phyloP scores from a whole-genome alignment of 2,797 vertebrate genomes.

The Liasis olivaceus region DNA sequence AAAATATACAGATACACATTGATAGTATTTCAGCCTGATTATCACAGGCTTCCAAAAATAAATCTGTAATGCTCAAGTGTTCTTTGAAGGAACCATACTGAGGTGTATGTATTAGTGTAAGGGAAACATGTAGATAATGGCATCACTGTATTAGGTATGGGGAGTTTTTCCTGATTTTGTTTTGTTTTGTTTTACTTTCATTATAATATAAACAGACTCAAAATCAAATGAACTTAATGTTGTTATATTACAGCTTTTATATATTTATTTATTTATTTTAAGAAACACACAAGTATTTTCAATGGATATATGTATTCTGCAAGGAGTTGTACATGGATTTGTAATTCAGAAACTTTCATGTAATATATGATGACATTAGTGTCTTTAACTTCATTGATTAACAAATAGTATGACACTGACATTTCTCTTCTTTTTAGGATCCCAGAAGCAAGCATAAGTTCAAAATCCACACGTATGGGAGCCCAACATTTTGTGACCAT shows the following conservation, averaged over 20 bases:
- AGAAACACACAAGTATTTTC: not conserved
- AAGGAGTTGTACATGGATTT: not conserved
- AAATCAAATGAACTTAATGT: not conserved
- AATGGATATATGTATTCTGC: not conserved
- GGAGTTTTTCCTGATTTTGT: not conserved
- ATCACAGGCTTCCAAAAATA: not conserved
- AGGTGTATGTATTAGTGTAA: not conserved
- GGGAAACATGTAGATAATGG: not conserved
- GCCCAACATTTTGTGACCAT: conserved; percentile 97
- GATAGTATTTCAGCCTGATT: not conserved
- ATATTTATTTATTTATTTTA: not conserved
- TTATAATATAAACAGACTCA: not conserved
- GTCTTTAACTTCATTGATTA: fast-evolving
- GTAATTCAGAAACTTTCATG: not conserved
- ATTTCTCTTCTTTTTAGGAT: conserved; percentile 76
- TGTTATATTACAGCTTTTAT: not conserved
- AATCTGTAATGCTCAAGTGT: not conserved
- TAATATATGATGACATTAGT: not conserved
- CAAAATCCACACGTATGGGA: conserved; percentile 96
- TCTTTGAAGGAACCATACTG: not conserved
- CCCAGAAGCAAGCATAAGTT: conserved; percentile 99
- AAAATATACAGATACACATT: not conserved
- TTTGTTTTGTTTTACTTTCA: not conserved
- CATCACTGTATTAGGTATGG: not conserved
- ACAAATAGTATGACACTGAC: not conserved